A percentile compares a stretch with the other conserved stretches of the same genome.
Conservation (phyloP, 1,140 invertebrate genomes). For the Drosophila nigrodunni region DNA sequence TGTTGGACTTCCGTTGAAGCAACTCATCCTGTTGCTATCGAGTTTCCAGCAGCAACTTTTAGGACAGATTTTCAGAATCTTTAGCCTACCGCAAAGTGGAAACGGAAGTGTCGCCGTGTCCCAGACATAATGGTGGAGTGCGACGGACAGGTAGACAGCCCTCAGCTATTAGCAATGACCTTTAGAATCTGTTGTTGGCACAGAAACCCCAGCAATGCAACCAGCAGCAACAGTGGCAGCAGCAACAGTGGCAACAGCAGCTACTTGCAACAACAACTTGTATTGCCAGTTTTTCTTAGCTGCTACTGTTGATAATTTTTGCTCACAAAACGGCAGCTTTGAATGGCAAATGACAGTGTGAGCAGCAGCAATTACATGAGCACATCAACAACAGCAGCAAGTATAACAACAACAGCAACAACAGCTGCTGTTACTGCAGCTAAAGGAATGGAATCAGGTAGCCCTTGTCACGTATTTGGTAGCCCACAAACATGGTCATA, state of each 20-base stretch:
- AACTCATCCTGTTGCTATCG: conserved; percentile 59
- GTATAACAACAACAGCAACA: conserved; percentile 26
- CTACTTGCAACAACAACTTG: conserved; percentile 26
- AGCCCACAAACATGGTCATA: conserved; percentile 74
- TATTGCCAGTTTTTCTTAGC: conserved; percentile 61
- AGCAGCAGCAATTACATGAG: conserved; percentile 14
- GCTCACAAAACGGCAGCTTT: conserved; percentile 65
- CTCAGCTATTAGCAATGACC: conserved; percentile 64
- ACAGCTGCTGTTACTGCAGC: conserved; percentile 1
- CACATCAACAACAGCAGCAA: not conserved
- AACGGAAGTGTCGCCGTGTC: conserved; percentile 77
- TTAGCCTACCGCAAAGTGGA: conserved; percentile 78
- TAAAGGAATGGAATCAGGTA: conserved; percentile 8
- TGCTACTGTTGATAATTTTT: conserved; percentile 53
- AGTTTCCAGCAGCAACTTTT: conserved; percentile 41
- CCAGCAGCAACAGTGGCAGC: conserved; percentile 8
- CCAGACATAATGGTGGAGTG: conserved; percentile 38
- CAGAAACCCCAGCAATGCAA: conserved; percentile 72
- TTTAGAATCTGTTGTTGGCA: conserved; percentile 69
- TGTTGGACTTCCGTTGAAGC: conserved; percentile 65
- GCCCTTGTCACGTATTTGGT: conserved; percentile 73
- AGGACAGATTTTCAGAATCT: conserved; percentile 48
- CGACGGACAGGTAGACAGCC: conserved; percentile 44
- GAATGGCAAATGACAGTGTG: conserved; percentile 52
- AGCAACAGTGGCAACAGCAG: not conserved